Conservation (phyloP, 1,140 invertebrate species). For the Euura lappo region DNA sequence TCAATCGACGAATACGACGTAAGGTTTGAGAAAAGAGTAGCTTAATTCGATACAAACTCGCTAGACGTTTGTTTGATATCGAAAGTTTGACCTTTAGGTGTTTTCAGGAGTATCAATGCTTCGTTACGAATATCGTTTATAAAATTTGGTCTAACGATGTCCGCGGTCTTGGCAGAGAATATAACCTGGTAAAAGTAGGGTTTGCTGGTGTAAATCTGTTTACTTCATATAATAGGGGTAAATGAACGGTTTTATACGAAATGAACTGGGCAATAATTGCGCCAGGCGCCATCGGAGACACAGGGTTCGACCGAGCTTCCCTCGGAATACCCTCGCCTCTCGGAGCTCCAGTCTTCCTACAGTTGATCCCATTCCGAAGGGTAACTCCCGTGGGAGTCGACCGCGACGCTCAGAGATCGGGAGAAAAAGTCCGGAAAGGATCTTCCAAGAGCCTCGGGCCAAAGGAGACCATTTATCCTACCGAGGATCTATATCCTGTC, state of each 20-base stretch:
- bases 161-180: background rate
- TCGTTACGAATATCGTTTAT: background rate
- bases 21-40: background rate
- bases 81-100: background rate
- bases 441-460: background rate
- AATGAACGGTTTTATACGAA: conserved; percentile 49
- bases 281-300: conserved; percentile 31
- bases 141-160: background rate
- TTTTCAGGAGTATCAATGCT: background rate
- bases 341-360: conserved; percentile 12
- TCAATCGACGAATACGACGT: background rate
- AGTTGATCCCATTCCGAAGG: conserved; percentile 35
- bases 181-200: no score
- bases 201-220: conserved; percentile 45
- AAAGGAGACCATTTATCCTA: conserved; percentile 42
- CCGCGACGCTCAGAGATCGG: background rate
- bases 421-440: background rate
- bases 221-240: conserved; percentile 54
- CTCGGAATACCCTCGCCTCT: conserved; percentile 29
- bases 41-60: background rate
- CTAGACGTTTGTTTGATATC: background rate
- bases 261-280: conserved; percentile 49
- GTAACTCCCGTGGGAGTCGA: conserved; percentile 35
- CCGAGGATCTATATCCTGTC: background rate
- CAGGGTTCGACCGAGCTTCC: conserved; percentile 26